Base-by-base conservation (phyloP, 2,113 vertebrate genomes). In the Lontra canadensis region DNA sequence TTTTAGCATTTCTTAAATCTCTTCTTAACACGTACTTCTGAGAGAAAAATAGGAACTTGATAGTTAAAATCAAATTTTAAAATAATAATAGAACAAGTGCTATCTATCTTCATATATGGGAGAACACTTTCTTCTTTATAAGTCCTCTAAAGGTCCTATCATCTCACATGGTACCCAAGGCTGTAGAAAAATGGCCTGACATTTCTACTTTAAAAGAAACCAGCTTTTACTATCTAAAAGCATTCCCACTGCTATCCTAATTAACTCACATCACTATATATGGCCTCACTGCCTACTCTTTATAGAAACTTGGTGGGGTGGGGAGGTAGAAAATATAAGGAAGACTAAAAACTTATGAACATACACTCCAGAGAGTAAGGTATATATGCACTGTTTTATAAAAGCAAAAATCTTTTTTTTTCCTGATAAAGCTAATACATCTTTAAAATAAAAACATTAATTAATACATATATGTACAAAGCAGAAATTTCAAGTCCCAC, bases 1-100 rank as follows among this genome's bases (percentile, higher is more conserved):
- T 90, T 88, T 96, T 39, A 88, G 26, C 34, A 31, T 91, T 95
- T 42, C n/a, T 90, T 78, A 90, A 90, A 55, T 69, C 18, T 69
- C 0, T 90, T 95, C 86, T 90, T 8, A 71, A 36, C 26, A 29
- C 3, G 5, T 86, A 44, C 23, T 84, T 90, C 73, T 63, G 55
- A 76, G 34, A 85, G 52, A 39, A 90, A 90, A 92, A 59, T 39
- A 57, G 25, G 36, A 61, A 31, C 90, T 25, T 71, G 34, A 36
- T n/a, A 61, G 55, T 82, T 25, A 78, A 18, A 82, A 78, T 85
- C 20, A n/a, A 52, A 7, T 59, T 86, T 94, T 67, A 71, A 15
- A 74, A 73, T 42, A 82, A 57, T 86, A 84, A 14, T 17, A 47
- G 74, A 88, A 73, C 18, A 61, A 61, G 55, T 14, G 31, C 6